Base-by-base conservation (phyloP, 1,140 invertebrate species). In the Neodiprion pinetum region DNA sequence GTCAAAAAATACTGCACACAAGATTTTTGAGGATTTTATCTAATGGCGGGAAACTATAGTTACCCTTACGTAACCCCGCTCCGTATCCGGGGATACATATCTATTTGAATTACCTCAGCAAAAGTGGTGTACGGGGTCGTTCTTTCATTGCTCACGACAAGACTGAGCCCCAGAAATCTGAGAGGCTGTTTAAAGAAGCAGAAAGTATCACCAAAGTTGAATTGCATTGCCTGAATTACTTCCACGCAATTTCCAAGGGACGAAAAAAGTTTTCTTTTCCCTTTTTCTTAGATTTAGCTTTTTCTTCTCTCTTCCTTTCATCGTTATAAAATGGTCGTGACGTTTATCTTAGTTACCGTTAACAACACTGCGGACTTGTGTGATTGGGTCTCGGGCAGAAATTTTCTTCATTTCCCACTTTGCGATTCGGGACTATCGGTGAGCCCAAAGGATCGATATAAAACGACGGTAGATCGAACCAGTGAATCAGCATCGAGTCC, bases 181-280 rank as follows among this genome's bases (percentile, higher is more conserved):
- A 61, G 11, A 61, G 53, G 53, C 53, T 61, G n/a, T 61, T 61
- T 17, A 61, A 61, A 61, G 53, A 61, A 61, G 53, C n/a, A 61
- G 53, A 61, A 47, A 47, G 40, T 69, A 69, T 69, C 67, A 47
- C 40, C 67, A 69, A 69, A 69, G 67, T 69, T 69, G 67, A 69
- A 69, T 69, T 69, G 67, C 67, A 69, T 69, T 69, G 40, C 4
- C 67, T 69, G 21, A 69, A 69, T 69, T 17, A 69, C 67, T 69
- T 69, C 67, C 67, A 23, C 40, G 17, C 67, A 69, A 69, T 69
- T 69, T 69, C 17, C 67, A 69, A 47, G 12, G 21, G 67, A 7
- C 21, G 40, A 23, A 69, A 69, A 69, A 23, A 7, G 7, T 69
- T 69, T 69, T 7, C 7, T 65, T 65, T 65, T 7, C 61, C 61